Evolutionary conservation across 2,113 vertebrate species (phyloP), one percentile per base, ranked within the genome.

Genomic region (Paramisgurnus dabryanus): DNA sequence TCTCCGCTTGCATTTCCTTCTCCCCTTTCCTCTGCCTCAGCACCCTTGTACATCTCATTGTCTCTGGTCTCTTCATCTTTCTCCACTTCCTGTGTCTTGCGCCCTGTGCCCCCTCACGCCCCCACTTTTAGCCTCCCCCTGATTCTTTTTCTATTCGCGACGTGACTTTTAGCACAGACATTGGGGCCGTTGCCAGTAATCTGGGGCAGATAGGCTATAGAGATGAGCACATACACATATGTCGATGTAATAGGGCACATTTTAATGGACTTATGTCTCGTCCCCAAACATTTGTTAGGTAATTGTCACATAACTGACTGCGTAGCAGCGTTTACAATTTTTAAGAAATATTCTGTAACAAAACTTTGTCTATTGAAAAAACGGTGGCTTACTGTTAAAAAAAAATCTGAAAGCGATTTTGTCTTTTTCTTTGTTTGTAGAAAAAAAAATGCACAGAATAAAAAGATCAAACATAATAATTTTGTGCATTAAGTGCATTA

Each of bases 91-190:
- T 91, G 92, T 93, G 91, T 91, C 90, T 87, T 92, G 90, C 90
- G 91, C 90, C 85, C 87, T 83, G 83, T 93, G 91, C 90, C 91
- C 91, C 85, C 78, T 61, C 72, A 74, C 68, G 64, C 73, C 64
- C 74, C 85, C 72, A 75, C 72, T 90, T 87, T 72, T 72, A 55
- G 53, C 68, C 83, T 55, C 40, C 57, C 43, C 68, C 69, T 72
- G 27, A 47, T 64, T 75, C 85, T 80, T 70, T 82, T 81, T 91
- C 88, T 88, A 88, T 72, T 88, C 74, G 86, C 88, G 91, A 94
- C 92, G 93, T 93, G 92, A 93, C 93, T 92, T 86, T 85, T 79
- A 85, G 92, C 93, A 94, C 93, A 92, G 91, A 88, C 89, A 85
- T 80, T 82, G 82, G 86, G 86, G 89, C 88, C 60, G 82, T 82